Conservation (phyloP, 2,888 invertebrate genomes). For the Mythimna pallens region DNA sequence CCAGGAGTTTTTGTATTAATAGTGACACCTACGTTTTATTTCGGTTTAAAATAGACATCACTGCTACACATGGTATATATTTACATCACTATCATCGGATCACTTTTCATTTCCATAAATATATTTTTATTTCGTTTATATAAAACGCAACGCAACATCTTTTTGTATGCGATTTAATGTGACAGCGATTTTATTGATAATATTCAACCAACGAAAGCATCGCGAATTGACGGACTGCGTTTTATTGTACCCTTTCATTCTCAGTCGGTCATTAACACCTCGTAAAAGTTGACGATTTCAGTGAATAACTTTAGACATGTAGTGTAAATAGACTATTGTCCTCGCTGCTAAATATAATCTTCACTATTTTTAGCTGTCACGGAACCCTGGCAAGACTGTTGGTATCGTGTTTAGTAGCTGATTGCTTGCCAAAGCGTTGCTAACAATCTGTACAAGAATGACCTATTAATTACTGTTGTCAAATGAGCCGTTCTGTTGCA, state of each 20-base stretch:
- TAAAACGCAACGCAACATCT: constrained; percentile 21
- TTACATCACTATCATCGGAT: background rate
- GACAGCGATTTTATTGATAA: constrained; percentile 4
- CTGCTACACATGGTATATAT: constrained; percentile 5
- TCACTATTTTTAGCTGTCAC: constrained; percentile 68
- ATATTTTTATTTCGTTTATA: background rate
- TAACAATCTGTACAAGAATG: constrained; percentile 59
- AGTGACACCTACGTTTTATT: background rate
- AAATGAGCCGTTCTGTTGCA: constrained; percentile 53
- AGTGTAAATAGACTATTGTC: constrained; percentile 52
- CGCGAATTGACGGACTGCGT: constrained; percentile 6
- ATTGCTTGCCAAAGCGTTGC: constrained; percentile 73
- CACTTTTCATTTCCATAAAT: background rate
- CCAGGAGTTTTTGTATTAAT: constrained; percentile 23
- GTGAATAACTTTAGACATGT: constrained; percentile 24
- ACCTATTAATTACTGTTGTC: constrained; percentile 62
- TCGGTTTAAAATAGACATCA: constrained; percentile 16
- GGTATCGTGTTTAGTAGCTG: constrained; percentile 68
- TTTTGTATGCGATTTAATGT: constrained; percentile 1
- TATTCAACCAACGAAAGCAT: background rate
- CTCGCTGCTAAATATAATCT: constrained; percentile 69
- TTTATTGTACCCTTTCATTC: background rate
- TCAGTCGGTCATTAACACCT: constrained; percentile 7
- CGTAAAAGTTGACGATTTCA: constrained; percentile 19
- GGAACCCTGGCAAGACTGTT: constrained; percentile 68